Base-by-base conservation (phyloP, 2,797 vertebrate species). In the Megalops cyprinoides region DNA sequence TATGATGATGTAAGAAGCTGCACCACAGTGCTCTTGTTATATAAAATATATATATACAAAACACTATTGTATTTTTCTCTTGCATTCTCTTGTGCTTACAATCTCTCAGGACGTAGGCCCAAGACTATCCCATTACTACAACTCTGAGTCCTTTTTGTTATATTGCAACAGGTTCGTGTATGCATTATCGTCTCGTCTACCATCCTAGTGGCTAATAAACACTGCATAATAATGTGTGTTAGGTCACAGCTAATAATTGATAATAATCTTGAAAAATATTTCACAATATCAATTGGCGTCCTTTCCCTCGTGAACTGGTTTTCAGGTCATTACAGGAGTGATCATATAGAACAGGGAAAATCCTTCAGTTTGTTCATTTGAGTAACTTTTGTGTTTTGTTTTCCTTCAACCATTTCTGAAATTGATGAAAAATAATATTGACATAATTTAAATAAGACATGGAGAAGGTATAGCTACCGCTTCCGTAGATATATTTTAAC, bases 271-370 rank as follows among this genome's bases (percentile, higher is more conserved):
- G 14, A 23, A 20, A 39, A 20, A 12, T 37, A 20, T 18, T 12
- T n/a, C 62, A n/a, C 14, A 8, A 4, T 71, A n/a, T 23, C 7
- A 6, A 8, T 20, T n/a, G 23, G 18, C 44, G 14, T 34, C 10
- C 71, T 62, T 15, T 46, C 10, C 71, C 75, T 8, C 74, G 4
- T 78, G 49, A 49, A 56, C 46, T 60, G n/a, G 31, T 48, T 53
- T 56, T 74, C 39, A 49, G 77, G 25, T 69, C 10, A 58, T 65
- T 67, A 48, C 28, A 39, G 60, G 10, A 51, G 74, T n/a, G n/a
- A 10, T 37, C 48, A 51, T n/a, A 15, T 18, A 15, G 1, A 31
- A 67, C 20, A 20, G 18, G 42, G 34, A 4, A 34, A 81, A 18
- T 44, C 1, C 12, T 1, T 25, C 44, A 14, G 5, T 58, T 37